Base-by-base conservation (phyloP, 2,888 invertebrate species). In the Thymelicus lineola region DNA sequence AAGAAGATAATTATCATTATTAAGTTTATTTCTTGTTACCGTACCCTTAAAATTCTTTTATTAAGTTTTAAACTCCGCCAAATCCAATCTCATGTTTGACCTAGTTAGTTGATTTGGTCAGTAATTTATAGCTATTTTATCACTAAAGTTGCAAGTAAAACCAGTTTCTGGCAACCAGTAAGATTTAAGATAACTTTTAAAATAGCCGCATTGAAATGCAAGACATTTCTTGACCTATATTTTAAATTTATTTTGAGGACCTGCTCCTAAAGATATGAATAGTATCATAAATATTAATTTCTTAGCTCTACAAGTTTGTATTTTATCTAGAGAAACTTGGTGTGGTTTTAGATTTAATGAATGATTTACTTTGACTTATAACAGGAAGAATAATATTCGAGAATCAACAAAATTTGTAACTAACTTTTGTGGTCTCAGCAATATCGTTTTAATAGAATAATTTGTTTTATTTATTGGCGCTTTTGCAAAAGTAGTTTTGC, bases 61-160 rank as follows among this genome's bases (percentile, higher is more conserved):
- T 69, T 69, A 63, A 55, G 61, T 69, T 69, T 69, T 63, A 69
- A 63, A 63, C 63, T 63, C 48, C 48, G 69, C 63, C 67, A 63
- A 69, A 69, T 58, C 69, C 69, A 69, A 69, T 69, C 63, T 69
- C 48, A 63, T 63, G 68, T 69, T 69, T 69, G 68, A 69, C 68
- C 68, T 57, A 68, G 46, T 68, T 58, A 38, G 46, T 63, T 69
- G 69, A 69, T 69, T 69, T 69, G 48, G 15, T 57, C 48, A 6
- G 63, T 69, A 69, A 69, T 69, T 69, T 69, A 69, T 69, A 58
- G 69, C 69, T 63, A 69, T 69, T 69, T 69, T 69, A 69, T 69
- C 69, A 69, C 63, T 69, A 42, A 58, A 69, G 55, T 63, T 62
- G 63, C 50, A 57, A 64, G 67, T 58, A 42, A 38, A 38, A 59